Evolutionary conservation across 2,797 vertebrate species (phyloP).

Genomic region (Phaenicophaeus curvirostris): DNA sequence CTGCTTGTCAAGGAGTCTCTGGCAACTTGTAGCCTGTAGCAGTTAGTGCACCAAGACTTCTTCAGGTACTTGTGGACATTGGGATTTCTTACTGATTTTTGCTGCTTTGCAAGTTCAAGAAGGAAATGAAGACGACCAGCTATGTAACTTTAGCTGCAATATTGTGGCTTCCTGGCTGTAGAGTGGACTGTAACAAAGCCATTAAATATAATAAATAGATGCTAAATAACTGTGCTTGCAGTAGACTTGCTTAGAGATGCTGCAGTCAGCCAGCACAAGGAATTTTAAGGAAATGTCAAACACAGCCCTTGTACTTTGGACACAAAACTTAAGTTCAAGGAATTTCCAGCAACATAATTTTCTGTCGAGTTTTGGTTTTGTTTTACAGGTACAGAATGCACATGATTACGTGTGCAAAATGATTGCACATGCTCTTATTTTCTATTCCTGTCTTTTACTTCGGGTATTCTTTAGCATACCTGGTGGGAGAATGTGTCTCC

Average conservation of each 20-base stretch:
- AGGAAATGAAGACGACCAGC: not conserved
- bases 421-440: not conserved
- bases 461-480: not conserved
- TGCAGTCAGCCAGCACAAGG: not conserved
- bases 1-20: not conserved
- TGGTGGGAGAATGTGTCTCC: not conserved
- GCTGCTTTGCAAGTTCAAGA: not conserved
- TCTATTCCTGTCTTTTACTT: not conserved
- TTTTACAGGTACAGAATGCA: not conserved
- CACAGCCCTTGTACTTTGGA: not conserved
- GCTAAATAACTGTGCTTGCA: not conserved
- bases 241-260: not conserved
- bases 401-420: not conserved
- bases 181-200: not conserved
- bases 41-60: not conserved
- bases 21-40: not conserved
- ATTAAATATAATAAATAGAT: not conserved
- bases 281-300: not conserved
- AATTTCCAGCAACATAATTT: not conserved
- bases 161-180: constrained; percentile 29
- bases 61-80: not conserved
- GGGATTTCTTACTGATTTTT: not conserved
- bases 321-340: not conserved
- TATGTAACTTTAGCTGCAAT: not conserved
- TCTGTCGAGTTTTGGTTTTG: not conserved